Evolutionary conservation across 2,888 invertebrate genomes (phyloP).

Genomic region (Seira ritae): DNA sequence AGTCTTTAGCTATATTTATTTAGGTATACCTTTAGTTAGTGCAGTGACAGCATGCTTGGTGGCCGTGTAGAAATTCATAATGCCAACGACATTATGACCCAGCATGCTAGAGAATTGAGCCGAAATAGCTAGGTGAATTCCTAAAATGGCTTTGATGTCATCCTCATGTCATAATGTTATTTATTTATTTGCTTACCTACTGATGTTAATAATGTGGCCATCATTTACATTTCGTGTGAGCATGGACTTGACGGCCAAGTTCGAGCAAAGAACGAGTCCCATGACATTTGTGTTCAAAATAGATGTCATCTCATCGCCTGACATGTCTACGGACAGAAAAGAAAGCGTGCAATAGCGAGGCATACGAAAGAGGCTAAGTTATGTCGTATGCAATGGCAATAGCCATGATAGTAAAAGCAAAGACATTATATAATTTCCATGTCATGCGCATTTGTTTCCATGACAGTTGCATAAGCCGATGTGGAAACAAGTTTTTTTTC

Average conservation of each 20-base stretch:
- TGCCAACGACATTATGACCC: slow-evolving; percentile 74
- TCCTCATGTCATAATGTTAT: neutral
- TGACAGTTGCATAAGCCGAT: too few species aligned
- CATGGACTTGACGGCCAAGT: slow-evolving; percentile 60
- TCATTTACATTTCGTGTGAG: slow-evolving; percentile 57
- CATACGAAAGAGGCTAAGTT: too few species aligned
- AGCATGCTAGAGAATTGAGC: slow-evolving; percentile 74
- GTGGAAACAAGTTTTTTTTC: too few species aligned
- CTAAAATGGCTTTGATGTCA: slow-evolving; percentile 1
- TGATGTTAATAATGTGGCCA: slow-evolving; percentile 66
- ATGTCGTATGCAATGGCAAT: too few species aligned
- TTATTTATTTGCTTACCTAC: slow-evolving; percentile 37
- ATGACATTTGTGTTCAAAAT: slow-evolving; percentile 63
- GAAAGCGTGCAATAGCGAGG: too few species aligned
- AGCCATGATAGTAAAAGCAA: too few species aligned
- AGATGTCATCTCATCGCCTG: slow-evolving; percentile 59
- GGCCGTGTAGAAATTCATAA: slow-evolving; percentile 77
- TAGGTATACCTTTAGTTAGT: slow-evolving; percentile 75
- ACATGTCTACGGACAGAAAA: slow-evolving; percentile 42
- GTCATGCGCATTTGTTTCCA: too few species aligned
- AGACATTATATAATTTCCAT: too few species aligned
- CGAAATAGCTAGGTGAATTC: too few species aligned
- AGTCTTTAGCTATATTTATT: neutral
- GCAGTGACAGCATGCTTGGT: slow-evolving; percentile 80
- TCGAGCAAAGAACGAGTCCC: slow-evolving; percentile 59